Base-by-base conservation (phyloP, 2,888 invertebrate genomes). In the Eustalomyia histrio region DNA sequence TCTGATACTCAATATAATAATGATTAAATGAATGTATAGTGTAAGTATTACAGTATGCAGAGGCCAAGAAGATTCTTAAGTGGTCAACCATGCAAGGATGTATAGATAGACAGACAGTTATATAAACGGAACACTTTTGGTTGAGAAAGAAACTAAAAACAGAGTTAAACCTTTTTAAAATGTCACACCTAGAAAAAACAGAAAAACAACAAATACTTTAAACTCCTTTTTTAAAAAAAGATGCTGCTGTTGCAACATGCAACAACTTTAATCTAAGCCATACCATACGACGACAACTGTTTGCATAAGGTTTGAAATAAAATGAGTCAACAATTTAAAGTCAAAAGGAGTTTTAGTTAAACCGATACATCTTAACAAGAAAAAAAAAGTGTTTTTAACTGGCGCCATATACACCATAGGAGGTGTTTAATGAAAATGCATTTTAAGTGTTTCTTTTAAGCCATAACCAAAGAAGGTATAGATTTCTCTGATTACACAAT, bases 331-430 rank as follows among this genome's bases (percentile, higher is more conserved):
- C 78, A 57, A 63, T 67, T 58, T 35, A 14, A 69, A 68, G 64
- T 21, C 39, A 47, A 64, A 73, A 74, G 72, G 61, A 76, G 55
- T 75, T 76, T 67, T 24, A 73, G 39, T 75, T 71, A 75, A 74
- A 67, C 21, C 73, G 72, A 76, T 80, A 73, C 18, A 6, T 29
- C 29, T 29, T 29, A 29, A 29, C 29, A 29, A 24, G 5, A 55
- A 58, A 24, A 69, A 69, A 52, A 52, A 50, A 65, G 76, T 63
- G 78, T 67, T 80, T 47, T 58, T 47, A 78, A 79, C 80, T 82
- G 83, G 83, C 83, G 82, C 83, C 83, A 82, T 65, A 65, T 55
- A 61, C 76, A 76, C 83, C 80, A 80, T 80, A 75, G 82, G 83
- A 78, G 82, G 80, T 82, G 80, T 80, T 80, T 76, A 73, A 76